These are phyloP conservation scores for Paraescarpia echinospica DNA, from an alignment of 1,140 invertebrate species.

Conservation along the genomic window DNA sequence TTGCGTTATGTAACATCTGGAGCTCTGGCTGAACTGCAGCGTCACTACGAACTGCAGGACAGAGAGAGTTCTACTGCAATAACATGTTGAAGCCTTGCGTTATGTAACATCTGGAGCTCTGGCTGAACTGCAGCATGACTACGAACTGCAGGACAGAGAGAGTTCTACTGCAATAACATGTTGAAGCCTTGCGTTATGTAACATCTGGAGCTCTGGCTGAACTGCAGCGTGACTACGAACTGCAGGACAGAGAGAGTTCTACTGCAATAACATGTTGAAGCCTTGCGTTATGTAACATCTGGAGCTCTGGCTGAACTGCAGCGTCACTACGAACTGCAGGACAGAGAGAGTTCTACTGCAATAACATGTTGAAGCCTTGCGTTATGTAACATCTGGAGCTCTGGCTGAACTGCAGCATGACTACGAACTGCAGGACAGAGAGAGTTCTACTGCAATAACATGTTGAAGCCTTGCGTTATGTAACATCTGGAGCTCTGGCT, in stretches of 20 bases:
- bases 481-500: slow-evolving; percentile 45
- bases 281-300: slow-evolving; percentile 45
- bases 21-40: slow-evolving; percentile 43
- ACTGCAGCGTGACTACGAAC: slow-evolving; percentile 45
- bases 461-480: slow-evolving; percentile 38
- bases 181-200: slow-evolving; percentile 44
- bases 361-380: slow-evolving; percentile 32
- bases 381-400: slow-evolving; percentile 47
- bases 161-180: no score
- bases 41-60: slow-evolving; percentile 48
- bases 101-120: slow-evolving; percentile 42
- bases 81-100: slow-evolving; percentile 39
- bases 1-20: slow-evolving; percentile 45
- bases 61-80: no score
- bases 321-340: slow-evolving; percentile 45
- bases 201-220: slow-evolving; percentile 41
- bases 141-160: no score
- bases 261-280: slow-evolving; percentile 29
- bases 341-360: no score
- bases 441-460: no score
- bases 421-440: no score
- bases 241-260: no score
- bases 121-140: slow-evolving; percentile 49
- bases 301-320: slow-evolving; percentile 44
- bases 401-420: slow-evolving; percentile 42